These are phyloP conservation scores for Trichogramma pretiosum DNA, from an alignment of 1,140 invertebrate genomes.

Conservation along the genomic window DNA sequence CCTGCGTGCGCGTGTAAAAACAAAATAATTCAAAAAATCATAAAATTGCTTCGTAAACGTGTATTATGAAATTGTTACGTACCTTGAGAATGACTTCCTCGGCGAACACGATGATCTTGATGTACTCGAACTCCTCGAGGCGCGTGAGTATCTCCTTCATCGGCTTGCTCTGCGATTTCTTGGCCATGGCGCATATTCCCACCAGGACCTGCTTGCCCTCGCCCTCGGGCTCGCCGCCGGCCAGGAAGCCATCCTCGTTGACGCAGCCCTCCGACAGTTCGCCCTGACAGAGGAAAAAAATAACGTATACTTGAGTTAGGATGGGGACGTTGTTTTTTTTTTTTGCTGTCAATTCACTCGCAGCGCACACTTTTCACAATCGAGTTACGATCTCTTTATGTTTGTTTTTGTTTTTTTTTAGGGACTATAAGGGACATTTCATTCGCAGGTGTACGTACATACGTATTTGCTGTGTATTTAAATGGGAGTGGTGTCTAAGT, in stretches of 20 bases:
- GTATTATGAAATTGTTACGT: conserved; percentile 8
- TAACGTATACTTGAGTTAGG: background rate
- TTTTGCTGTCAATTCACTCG: background rate
- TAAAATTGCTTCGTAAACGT: background rate
- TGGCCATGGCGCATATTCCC: conserved; percentile 96
- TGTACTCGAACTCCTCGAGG: conserved; percentile 92
- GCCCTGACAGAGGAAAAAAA: conserved; percentile 48
- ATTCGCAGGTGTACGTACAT: background rate
- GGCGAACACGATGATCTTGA: conserved; percentile 85
- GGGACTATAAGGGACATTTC: background rate
- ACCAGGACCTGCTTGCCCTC: conserved; percentile 81
- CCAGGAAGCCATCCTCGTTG: conserved; percentile 48
- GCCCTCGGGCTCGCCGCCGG: conserved; percentile 42
- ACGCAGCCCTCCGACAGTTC: conserved; percentile 60
- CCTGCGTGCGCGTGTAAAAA: conserved; percentile 42
- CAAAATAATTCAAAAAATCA: too few relatives aligned
- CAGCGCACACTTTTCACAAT: too few relatives aligned
- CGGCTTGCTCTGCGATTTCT: conserved; percentile 96
- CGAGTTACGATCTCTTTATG: too few relatives aligned
- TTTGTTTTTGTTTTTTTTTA: background rate
- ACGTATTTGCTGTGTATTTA: too few relatives aligned
- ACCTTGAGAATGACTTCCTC: conserved; percentile 92
- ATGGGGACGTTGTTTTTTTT: background rate
- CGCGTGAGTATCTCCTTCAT: conserved; percentile 96
- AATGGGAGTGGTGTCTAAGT: too few relatives aligned